These are phyloP conservation scores for Philypnodon macrostomus DNA, from an alignment of 2,797 vertebrate species.

Conservation along the genomic window DNA sequence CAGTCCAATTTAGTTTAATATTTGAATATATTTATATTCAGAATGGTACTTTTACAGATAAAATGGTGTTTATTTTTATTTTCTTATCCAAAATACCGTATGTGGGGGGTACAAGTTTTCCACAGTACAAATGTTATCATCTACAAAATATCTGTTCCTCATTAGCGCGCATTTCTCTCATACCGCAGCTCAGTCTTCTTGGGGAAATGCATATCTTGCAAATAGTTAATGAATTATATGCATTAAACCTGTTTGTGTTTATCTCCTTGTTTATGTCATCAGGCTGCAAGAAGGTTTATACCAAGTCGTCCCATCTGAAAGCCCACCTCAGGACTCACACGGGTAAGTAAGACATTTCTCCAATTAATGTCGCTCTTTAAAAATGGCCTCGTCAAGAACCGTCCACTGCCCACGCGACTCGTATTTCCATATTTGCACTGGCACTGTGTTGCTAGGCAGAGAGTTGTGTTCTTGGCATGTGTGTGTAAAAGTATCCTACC, in stretches of 20 bases:
- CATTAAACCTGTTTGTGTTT: slow-evolving; percentile 53
- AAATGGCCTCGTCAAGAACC: slow-evolving; percentile 37
- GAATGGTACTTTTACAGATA: no score
- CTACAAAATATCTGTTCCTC: slow-evolving; percentile 49
- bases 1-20: no score
- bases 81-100: slow-evolving; percentile 6
- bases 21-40: no score
- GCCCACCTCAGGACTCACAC: slow-evolving; percentile 99
- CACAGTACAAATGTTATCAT: slow-evolving; percentile 24
- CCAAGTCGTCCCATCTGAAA: slow-evolving; percentile 98
- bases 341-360: slow-evolving; percentile 87
- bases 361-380: slow-evolving; percentile 45
- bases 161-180: slow-evolving; percentile 54
- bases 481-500: slow-evolving; percentile 74
- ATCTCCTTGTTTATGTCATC: slow-evolving; percentile 53
- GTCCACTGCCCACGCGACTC: slow-evolving; percentile 32
- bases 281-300: slow-evolving; percentile 99
- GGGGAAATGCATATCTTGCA: slow-evolving; percentile 51
- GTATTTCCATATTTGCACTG: slow-evolving; percentile 67
- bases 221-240: slow-evolving; percentile 34
- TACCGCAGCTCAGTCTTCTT: slow-evolving; percentile 42
- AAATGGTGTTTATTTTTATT: neutral
- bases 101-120: slow-evolving; percentile 1
- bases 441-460: slow-evolving; percentile 78
- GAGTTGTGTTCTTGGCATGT: slow-evolving; percentile 75